Evolutionary conservation across 2,113 vertebrate species (phyloP).

Genomic region (Salvator merianae): DNA sequence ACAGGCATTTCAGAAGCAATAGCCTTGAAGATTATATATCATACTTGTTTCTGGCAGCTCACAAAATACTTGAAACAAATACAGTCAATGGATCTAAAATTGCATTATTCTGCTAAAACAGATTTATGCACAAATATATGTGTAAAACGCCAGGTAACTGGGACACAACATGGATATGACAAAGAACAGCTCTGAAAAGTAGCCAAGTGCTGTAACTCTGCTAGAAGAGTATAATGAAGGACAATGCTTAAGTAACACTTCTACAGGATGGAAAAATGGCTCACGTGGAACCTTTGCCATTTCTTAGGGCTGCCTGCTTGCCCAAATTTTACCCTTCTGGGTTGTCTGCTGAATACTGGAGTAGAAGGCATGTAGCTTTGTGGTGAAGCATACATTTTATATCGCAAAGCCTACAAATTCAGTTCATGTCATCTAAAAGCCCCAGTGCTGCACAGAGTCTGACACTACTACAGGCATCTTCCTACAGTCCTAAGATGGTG

Average conservation of each 20-base stretch:
- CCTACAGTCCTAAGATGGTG: not conserved
- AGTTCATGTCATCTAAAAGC: not conserved
- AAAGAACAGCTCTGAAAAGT: not conserved
- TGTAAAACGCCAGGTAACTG: not conserved
- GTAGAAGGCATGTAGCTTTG: not conserved
- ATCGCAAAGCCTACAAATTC: not conserved
- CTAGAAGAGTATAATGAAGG: not conserved
- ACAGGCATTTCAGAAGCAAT: too few relatives aligned
- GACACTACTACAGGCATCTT: not conserved
- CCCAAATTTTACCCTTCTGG: not conserved
- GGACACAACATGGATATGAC: not conserved
- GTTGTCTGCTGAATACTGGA: not conserved
- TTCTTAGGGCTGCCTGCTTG: not conserved
- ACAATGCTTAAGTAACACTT: not conserved
- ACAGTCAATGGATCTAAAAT: too few relatives aligned
- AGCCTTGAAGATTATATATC: too few relatives aligned
- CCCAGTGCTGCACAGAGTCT: too few relatives aligned
- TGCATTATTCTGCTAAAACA: too few relatives aligned
- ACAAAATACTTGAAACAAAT: too few relatives aligned
- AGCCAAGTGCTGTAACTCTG: not conserved
- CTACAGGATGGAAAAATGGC: not conserved
- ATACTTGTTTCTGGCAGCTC: too few relatives aligned
- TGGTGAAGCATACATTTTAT: not conserved
- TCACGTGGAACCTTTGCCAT: not conserved
- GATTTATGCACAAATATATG: not conserved